These are phyloP conservation scores for Eclectus roratus DNA, from an alignment of 2,113 vertebrate species.

Conservation along the genomic window DNA sequence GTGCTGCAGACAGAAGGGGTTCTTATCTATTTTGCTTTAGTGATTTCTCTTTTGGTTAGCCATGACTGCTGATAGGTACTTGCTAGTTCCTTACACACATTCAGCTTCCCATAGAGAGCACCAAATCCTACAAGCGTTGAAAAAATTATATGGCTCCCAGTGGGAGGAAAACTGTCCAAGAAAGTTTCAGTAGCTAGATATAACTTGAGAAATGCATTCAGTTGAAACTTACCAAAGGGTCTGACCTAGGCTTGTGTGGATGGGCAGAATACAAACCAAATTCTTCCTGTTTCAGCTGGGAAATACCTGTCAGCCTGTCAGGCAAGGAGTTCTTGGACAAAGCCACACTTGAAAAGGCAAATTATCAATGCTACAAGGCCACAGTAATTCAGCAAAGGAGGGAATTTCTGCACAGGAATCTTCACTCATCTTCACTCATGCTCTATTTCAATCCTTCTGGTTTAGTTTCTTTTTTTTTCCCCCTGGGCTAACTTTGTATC, in stretches of 20 bases:
- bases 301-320: constrained; percentile 46
- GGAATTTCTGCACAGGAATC: background rate
- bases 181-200: constrained; percentile 35
- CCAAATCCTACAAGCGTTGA: constrained; percentile 20
- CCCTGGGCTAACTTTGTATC: background rate
- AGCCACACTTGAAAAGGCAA: constrained; percentile 50
- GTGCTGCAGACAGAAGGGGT: background rate
- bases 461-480: background rate
- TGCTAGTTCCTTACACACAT: constrained; percentile 38
- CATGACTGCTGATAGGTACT: constrained; percentile 45
- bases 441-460: background rate
- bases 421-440: background rate
- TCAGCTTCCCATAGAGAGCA: constrained; percentile 62
- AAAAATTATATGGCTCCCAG: constrained; percentile 39
- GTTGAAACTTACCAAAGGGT: constrained; percentile 32
- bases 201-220: constrained; percentile 40
- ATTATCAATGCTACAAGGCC: constrained; percentile 46
- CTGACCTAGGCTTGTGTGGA: constrained; percentile 49
- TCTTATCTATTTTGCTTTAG: constrained; percentile 37
- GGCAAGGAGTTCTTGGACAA: constrained; percentile 35
- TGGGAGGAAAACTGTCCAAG: constrained; percentile 33
- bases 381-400: constrained; percentile 15
- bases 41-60: background rate
- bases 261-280: constrained; percentile 15
- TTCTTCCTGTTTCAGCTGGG: constrained; percentile 39